Evolutionary conservation across 1,140 invertebrate species (phyloP).

Genomic region (Drosophila ambigua): DNA sequence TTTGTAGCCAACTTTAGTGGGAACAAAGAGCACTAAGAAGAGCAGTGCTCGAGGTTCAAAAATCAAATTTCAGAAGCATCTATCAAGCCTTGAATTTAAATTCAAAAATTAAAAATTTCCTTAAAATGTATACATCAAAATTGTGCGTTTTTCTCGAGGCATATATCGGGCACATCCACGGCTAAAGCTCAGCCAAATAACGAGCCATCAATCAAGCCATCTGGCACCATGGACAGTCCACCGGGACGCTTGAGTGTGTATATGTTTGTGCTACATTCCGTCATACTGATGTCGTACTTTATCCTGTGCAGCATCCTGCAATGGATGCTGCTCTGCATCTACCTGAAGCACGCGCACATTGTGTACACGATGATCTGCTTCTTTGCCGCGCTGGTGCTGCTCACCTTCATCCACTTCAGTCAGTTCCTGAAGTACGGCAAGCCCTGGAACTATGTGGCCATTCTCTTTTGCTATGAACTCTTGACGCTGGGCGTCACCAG

Average conservation of each 20-base stretch:
- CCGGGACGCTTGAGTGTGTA: too few species aligned
- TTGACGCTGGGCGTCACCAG: slow-evolving; percentile 35
- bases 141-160: not conserved
- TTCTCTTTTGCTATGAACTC: slow-evolving; percentile 41
- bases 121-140: slow-evolving; percentile 2
- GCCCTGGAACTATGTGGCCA: slow-evolving; percentile 17
- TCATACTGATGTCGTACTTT: not conserved
- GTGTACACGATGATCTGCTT: slow-evolving; percentile 24
- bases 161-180: too few species aligned
- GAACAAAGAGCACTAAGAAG: too few species aligned
- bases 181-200: too few species aligned
- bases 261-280: slow-evolving; percentile 10
- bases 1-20: too few species aligned
- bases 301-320: slow-evolving; percentile 39
- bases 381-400: not conserved
- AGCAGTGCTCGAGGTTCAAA: too few species aligned
- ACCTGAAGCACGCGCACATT: not conserved
- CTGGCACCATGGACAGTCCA: too few species aligned
- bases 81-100: not conserved
- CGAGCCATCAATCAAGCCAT: too few species aligned
- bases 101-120: not conserved
- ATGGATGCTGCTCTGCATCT: slow-evolving; percentile 44
- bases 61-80: not conserved
- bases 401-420: slow-evolving; percentile 1
- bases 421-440: slow-evolving; percentile 2